Evolutionary conservation across 2,888 invertebrate genomes (phyloP).

Genomic region (Spilosoma lubricipeda): DNA sequence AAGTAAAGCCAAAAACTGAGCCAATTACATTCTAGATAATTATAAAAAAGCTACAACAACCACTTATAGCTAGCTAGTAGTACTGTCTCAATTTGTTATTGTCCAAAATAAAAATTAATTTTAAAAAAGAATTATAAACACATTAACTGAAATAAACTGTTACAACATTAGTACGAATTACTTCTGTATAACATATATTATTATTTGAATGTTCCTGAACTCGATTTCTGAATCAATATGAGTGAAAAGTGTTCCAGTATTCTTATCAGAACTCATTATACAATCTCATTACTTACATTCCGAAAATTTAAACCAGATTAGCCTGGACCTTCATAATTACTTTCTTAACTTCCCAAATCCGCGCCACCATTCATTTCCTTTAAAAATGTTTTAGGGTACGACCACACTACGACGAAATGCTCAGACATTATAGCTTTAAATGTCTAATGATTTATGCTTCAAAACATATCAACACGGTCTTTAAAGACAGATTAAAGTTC

Average conservation of each 20-base stretch:
- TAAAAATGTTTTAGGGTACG: constrained; percentile 54
- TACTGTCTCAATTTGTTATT: no score
- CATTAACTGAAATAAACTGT: background rate
- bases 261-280: constrained; percentile 49
- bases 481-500: background rate
- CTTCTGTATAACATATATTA: background rate
- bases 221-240: constrained; percentile 7
- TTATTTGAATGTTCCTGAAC: background rate
- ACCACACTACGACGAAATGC: background rate
- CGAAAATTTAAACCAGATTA: constrained; percentile 59
- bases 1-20: no score
- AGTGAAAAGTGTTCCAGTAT: constrained; percentile 27
- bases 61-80: no score
- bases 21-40: no score
- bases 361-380: constrained; percentile 55
- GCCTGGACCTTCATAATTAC: constrained; percentile 61
- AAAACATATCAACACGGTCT: background rate
- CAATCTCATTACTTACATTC: constrained; percentile 49
- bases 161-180: background rate
- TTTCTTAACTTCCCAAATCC: constrained; percentile 62
- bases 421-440: background rate
- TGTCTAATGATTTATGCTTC: background rate
- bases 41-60: no score
- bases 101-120: no score
- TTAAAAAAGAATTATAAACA: no score